Conservation (phyloP, 1,140 invertebrate species). For the Drosophila albomicans region DNA sequence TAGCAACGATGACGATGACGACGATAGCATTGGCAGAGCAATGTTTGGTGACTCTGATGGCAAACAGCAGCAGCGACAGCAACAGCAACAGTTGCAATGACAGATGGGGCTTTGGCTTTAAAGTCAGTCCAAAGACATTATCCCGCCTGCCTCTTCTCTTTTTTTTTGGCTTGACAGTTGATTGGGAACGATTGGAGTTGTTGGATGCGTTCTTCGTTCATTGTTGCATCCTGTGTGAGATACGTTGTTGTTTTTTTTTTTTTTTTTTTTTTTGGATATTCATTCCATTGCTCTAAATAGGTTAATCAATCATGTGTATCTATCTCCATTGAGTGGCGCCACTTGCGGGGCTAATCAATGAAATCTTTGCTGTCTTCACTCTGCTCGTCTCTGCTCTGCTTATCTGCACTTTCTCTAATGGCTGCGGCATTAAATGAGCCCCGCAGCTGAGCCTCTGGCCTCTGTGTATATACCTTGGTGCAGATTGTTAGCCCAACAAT, state of each 20-base stretch:
- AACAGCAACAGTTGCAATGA: constrained; percentile 17
- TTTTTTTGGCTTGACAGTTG: too few species aligned
- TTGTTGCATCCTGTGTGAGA: too few species aligned
- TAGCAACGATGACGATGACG: background rate
- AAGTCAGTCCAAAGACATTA: too few species aligned
- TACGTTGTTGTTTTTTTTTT: too few species aligned
- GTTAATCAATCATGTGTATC: constrained; percentile 2
- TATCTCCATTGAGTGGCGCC: constrained; percentile 7
- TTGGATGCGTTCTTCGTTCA: too few species aligned
- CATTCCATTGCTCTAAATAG: too few species aligned
- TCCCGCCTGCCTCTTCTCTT: too few species aligned
- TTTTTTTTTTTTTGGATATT: too few species aligned
- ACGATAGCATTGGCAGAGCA: background rate
- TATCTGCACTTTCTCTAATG: constrained; percentile 27
- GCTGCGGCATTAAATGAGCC: constrained; percentile 38
- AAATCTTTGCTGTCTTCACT: constrained; percentile 22
- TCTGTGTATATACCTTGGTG: constrained; percentile 31
- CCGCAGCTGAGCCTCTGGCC: constrained; percentile 17
- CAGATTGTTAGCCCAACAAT: constrained; percentile 50
- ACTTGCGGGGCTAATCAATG: constrained; percentile 34
- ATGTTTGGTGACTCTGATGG: constrained; percentile 2
- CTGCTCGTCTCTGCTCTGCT: background rate
- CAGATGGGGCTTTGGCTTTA: too few species aligned
- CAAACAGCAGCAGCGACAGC: background rate
- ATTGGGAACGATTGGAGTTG: too few species aligned